Evolutionary conservation across 2,888 invertebrate genomes (phyloP).

Genomic region (Ophion obscuratus): DNA sequence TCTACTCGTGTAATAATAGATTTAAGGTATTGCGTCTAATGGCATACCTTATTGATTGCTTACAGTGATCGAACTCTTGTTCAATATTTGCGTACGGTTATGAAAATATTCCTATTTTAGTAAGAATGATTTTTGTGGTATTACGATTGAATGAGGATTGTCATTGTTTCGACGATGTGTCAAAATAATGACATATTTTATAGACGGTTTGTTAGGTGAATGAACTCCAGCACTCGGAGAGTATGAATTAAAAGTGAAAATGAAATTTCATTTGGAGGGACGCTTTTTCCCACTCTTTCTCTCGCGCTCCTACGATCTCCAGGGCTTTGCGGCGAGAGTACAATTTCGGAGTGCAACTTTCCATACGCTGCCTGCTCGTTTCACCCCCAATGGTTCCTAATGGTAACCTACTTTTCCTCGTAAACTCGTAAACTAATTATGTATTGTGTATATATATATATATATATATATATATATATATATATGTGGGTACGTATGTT

Average conservation of each 20-base stretch:
- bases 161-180: constrained; percentile 19
- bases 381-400: constrained; percentile 35
- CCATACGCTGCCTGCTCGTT: constrained; percentile 10
- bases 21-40: background rate
- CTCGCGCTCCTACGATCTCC: background rate
- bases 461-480: background rate
- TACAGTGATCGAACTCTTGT: background rate
- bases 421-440: constrained; percentile 34
- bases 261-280: constrained; percentile 30
- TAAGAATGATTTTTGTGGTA: background rate
- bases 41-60: background rate
- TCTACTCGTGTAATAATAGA: constrained; percentile 19
- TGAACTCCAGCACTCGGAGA: constrained; percentile 3
- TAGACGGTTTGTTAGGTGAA: background rate
- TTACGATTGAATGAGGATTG: constrained; percentile 9
- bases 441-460: background rate
- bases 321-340: constrained; percentile 37
- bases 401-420: constrained; percentile 39
- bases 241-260: constrained; percentile 36
- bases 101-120: background rate
- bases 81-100: background rate
- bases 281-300: constrained; percentile 10
- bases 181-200: constrained; percentile 3
- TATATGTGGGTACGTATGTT: too few species aligned
- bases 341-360: constrained; percentile 48